Evolutionary conservation across 1,140 invertebrate genomes (phyloP), one percentile per base, ranked within the genome.

Genomic region (Arctopsyche grandis): DNA sequence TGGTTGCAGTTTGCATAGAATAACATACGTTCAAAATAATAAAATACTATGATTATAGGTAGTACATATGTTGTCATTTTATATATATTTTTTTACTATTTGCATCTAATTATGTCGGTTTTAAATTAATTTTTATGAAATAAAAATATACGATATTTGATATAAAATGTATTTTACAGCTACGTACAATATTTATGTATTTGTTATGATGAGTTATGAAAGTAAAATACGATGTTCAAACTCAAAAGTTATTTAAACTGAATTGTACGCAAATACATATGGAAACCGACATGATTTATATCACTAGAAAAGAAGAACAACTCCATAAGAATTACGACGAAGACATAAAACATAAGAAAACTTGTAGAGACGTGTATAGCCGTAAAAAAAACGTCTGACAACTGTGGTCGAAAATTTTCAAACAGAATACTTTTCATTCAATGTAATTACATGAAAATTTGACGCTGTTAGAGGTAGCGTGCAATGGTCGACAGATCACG

Each of bases 221-320:
- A 19, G 56, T 38, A 19, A 60, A 60, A 60, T 21, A 21, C 56
- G 56, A 60, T 60, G 56, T 60, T 60, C 56, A 60, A 60, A 60
- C 56, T 9, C 5, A 60, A 60, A 60, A 60, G 56, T 60, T 60
- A 60, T 60, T 60, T 60, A 60, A 60, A 60, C 56, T 19, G 56
- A 60, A 60, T 60, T 60, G 56, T 60, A 60, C 56, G 56, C 56
- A 60, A 60, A 60, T 60, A 21, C 56, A 60, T 60, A 60, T 60
- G 56, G 56, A 60, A 60, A 21, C 9, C 1, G 16, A 60, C 56
- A 60, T 60, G 56, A 60, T 60, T 60, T 60, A 60, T 60, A 21
- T 60, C 56, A 21, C 56, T 60, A 60, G 56, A 60, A 60, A 60
- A 60, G 56, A 60, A 19, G 56, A 60, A 60, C 56, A 60, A 60